Percentiles rank a stretch among this genome's conserved stretches.
Conservation (phyloP, 2,113 vertebrate genomes). For the Carettochelys insculpta region DNA sequence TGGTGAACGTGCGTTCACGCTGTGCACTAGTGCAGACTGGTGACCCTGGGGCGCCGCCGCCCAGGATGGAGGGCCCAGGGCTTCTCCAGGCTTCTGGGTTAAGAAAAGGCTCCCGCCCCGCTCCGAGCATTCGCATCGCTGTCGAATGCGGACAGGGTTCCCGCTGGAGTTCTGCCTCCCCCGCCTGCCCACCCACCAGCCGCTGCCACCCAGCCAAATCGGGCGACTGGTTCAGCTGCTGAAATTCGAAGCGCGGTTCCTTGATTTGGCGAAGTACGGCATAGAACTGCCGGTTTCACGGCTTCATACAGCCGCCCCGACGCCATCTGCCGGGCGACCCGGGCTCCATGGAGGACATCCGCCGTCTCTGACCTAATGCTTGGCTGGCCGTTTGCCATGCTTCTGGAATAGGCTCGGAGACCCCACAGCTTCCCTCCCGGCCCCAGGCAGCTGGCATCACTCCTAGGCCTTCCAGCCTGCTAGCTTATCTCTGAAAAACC, state of each 20-base stretch:
- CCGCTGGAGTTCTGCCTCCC: too few species aligned
- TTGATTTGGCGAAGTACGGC: not conserved
- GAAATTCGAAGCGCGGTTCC: not conserved
- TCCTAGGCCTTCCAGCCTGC: not conserved
- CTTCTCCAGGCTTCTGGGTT: fast-evolving
- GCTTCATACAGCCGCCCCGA: not conserved
- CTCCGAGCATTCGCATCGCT: fast-evolving
- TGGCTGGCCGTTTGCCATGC: not conserved
- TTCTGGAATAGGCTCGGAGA: not conserved
- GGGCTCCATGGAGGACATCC: not conserved
- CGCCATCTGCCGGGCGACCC: not conserved
- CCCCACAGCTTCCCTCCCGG: fast-evolving
- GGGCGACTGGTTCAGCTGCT: too few species aligned
- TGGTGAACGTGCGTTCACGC: too few species aligned
- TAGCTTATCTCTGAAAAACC: not conserved
- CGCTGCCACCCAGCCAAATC: too few species aligned
- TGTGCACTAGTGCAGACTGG: not conserved
- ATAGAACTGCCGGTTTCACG: not conserved
- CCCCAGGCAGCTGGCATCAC: not conserved
- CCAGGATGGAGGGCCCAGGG: fast-evolving
- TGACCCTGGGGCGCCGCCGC: too few species aligned
- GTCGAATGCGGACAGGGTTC: fast-evolving
- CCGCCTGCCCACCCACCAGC: not conserved
- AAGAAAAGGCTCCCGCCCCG: not conserved
- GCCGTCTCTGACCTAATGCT: not conserved